These are phyloP conservation scores for Ciconia maguari DNA, from an alignment of 2,113 vertebrate species.

Conservation along the genomic window DNA sequence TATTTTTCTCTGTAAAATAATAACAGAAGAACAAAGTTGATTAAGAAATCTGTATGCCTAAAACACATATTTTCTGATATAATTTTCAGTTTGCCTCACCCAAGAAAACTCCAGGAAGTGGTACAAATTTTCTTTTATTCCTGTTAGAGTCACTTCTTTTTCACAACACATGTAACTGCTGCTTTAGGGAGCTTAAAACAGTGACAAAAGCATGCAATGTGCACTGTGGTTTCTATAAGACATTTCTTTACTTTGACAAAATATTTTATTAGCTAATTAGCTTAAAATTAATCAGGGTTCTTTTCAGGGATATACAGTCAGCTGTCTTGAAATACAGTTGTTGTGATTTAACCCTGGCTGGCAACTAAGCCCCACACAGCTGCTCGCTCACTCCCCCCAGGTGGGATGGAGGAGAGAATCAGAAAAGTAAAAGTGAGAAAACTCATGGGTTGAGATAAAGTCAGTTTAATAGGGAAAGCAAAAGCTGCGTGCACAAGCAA, in stretches of 20 bases:
- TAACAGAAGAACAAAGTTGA: not conserved
- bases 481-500: too few relatives aligned
- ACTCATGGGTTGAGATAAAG: too few relatives aligned
- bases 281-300: not conserved
- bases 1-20: not conserved
- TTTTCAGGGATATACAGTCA: not conserved
- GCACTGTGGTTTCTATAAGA: not conserved
- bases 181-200: not conserved
- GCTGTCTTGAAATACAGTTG: not conserved
- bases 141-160: not conserved
- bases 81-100: not conserved
- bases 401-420: not conserved
- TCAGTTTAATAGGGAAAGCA: too few relatives aligned
- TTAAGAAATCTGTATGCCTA: not conserved
- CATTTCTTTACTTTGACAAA: not conserved
- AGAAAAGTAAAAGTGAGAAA: not conserved
- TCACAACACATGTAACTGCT: not conserved
- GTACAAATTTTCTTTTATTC: not conserved
- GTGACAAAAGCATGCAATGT: not conserved
- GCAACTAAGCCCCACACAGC: not conserved
- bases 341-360: not conserved
- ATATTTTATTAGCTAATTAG: not conserved
- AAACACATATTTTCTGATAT: not conserved
- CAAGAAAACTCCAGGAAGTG: not conserved
- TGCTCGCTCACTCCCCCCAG: accelerated